Evolutionary conservation across 53 echinoderm and acorn worm species (phyloP), one percentile per base, ranked within the genome.

Genomic region (Actinopyga echinites): DNA sequence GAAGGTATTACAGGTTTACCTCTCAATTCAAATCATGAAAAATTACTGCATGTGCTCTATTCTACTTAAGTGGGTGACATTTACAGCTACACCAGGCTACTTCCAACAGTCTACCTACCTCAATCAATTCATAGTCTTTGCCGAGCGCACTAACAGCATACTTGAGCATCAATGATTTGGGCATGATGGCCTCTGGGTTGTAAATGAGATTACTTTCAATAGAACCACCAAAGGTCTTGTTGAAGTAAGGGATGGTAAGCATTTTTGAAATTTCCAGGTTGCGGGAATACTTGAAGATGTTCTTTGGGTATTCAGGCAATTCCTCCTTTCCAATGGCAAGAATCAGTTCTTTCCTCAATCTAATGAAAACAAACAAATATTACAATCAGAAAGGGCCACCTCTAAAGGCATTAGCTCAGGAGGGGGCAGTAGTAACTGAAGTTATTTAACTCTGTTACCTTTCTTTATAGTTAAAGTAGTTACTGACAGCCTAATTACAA

Each of bases 211-310:
- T 93, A 65, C 89, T 83, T 68, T 93, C 91, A 37, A 96, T 69
- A 64, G 89, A 88, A 30, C 82, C 88, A 65, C 85, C 95, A 40
- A 95, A 40, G 45, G 95, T 90, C 84, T 91, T 91, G 91, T 94
- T 89, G 36, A 89, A 80, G 87, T 89, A 91, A 33, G 95, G 92
- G 52, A 92, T 69, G 29, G 83, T 95, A 69, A 94, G 26, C 38
- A 86, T 89, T 89, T 95, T 95, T 7, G 99, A 99, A 59, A 95
- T 84, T 83, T 99, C 99, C 30, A 97, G 82, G 89, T 92, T 92
- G 64, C 89, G 87, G 36, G 99, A 99, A 79, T 84, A 92, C 30
- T 91, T 93, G 69, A 90, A 82, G 75, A 92, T 86, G 83, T 99
- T 90, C 73, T 79, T 88, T 62, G 94, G 94, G 89, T 94, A 94